A percentile compares a stretch with the other conserved stretches of the same genome.
Evolutionary conservation across 2,113 vertebrate species (phyloP).

Genomic region (Pandion haliaetus): DNA sequence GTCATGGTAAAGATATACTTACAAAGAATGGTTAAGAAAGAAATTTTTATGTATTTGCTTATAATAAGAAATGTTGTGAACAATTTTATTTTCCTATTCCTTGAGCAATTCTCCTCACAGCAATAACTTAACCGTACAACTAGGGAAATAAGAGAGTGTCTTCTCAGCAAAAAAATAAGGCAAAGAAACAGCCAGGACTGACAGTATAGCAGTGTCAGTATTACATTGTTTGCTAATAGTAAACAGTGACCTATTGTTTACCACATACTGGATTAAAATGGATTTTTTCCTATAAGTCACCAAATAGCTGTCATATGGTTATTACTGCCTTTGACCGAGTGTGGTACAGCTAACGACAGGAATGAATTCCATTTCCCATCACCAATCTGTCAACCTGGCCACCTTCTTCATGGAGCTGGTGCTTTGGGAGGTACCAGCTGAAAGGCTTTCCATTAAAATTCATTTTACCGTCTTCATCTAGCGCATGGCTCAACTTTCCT

Average conservation of each 20-base stretch:
- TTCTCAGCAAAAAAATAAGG: neutral
- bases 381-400: neutral
- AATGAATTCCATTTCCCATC: neutral
- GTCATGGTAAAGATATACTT: neutral
- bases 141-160: neutral
- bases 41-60: neutral
- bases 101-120: neutral
- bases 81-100: neutral
- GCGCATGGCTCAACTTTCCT: neutral
- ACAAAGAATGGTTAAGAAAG: neutral
- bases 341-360: neutral
- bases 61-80: neutral
- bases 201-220: neutral
- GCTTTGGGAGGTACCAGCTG: slow-evolving; percentile 25
- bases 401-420: slow-evolving; percentile 2
- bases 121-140: neutral
- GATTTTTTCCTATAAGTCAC: neutral
- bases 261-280: neutral
- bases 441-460: slow-evolving; percentile 43
- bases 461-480: slow-evolving; percentile 36
- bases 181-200: neutral
- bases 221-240: neutral
- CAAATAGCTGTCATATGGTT: neutral
- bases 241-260: neutral
- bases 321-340: neutral